Evolutionary conservation across 92 coral and sea anemone species (phyloP).

Genomic region (Parazoanthus darwini): DNA sequence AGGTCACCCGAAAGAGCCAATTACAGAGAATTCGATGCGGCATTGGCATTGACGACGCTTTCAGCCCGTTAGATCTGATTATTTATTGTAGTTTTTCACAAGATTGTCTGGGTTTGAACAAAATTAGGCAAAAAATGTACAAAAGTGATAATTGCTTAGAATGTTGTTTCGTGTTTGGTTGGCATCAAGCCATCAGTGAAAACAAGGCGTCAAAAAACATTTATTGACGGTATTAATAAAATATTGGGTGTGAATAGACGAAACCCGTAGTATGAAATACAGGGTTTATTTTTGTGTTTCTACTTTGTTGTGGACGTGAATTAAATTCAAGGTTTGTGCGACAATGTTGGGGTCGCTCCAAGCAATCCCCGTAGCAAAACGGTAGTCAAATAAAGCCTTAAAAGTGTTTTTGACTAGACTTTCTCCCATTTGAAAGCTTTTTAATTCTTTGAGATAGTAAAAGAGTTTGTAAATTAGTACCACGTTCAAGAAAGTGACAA

Average conservation of each 20-base stretch:
- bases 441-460: conserved; percentile 29
- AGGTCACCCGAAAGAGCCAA: conserved; percentile 65
- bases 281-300: conserved; percentile 44
- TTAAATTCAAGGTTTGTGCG: conserved; percentile 46
- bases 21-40: conserved; percentile 88
- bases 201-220: not conserved
- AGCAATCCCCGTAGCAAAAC: conserved; percentile 39
- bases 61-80: conserved; percentile 40
- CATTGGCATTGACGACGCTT: conserved; percentile 43
- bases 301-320: conserved; percentile 47
- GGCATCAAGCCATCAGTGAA: conserved; percentile 23
- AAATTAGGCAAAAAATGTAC: conserved; percentile 41
- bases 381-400: conserved; percentile 29
- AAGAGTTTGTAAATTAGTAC: conserved; percentile 46
- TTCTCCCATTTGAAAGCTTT: conserved; percentile 52
- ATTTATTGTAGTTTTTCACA: conserved; percentile 34
- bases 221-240: conserved; percentile 32
- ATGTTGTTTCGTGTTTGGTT: conserved; percentile 19
- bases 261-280: conserved; percentile 61
- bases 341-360: conserved; percentile 53
- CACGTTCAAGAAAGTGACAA: conserved; percentile 31
- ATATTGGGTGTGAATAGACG: conserved; percentile 50
- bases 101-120: conserved; percentile 26
- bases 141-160: conserved; percentile 28
- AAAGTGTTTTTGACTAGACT: conserved; percentile 77